Percentiles rank a stretch among this genome's conserved stretches.
These are phyloP conservation scores for Ctenopoma kingsleyae DNA, from an alignment of 2,797 vertebrate genomes.

Conservation along the genomic window DNA sequence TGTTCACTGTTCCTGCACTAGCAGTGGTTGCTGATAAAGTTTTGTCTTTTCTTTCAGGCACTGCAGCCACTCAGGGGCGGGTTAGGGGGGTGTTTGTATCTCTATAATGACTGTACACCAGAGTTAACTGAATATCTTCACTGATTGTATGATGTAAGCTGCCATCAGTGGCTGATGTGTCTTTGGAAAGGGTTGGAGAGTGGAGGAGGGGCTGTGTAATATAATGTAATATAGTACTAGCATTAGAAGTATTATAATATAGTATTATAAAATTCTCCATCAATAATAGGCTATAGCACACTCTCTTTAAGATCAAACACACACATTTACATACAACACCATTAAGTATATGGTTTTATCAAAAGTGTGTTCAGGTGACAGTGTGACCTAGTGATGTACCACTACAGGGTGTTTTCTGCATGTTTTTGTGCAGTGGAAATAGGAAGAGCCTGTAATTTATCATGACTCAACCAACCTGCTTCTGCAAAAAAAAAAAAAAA, in stretches of 20 bases:
- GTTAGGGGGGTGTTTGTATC: conserved; percentile 5
- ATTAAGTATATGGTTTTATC: neutral
- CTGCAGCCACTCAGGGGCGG: conserved; percentile 30
- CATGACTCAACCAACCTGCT: conserved; percentile 69
- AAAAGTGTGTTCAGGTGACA: neutral
- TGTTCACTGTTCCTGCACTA: conserved; percentile 70
- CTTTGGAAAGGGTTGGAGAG: conserved; percentile 25
- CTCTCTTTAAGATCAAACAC: conserved; percentile 2
- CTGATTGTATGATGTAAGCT: conserved; percentile 51
- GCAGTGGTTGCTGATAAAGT: conserved; percentile 63
- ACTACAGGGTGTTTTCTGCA: neutral
- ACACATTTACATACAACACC: neutral
- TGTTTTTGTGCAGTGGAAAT: conserved; percentile 10
- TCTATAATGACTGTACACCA: conserved; percentile 32
- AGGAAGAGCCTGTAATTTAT: conserved; percentile 36
- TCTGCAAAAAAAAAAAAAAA: conserved; percentile 43
- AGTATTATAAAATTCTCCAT: neutral
- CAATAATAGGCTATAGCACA: neutral
- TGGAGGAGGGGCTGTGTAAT: conserved; percentile 71
- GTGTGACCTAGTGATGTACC: neutral
- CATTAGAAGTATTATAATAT: neutral
- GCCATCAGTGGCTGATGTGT: conserved; percentile 35
- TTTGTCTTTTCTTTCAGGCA: conserved; percentile 36
- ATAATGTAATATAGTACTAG: neutral
- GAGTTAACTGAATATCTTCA: conserved; percentile 54